A percentile compares a stretch with the other conserved stretches of the same genome.
phyloP scores from a whole-genome alignment of 1,140 invertebrate genomes.

The Drosophila miranda region DNA sequence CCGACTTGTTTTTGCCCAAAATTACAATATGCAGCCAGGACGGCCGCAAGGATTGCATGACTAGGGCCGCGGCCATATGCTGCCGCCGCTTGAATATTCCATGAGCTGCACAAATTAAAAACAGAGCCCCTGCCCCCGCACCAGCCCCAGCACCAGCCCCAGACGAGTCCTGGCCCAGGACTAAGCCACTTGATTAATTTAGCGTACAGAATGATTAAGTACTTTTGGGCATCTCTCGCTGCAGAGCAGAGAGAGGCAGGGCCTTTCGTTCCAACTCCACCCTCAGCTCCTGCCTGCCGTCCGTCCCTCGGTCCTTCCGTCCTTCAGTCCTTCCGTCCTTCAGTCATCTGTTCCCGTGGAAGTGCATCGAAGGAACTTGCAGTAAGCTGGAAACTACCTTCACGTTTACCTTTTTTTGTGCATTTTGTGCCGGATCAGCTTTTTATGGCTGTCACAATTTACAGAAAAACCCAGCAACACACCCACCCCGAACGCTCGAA shows the following conservation, averaged over 20 bases:
- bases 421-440: conserved; percentile 53
- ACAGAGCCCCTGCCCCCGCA: conserved; percentile 11
- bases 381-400: conserved; percentile 30
- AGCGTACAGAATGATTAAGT: conserved; percentile 81
- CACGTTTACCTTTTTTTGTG: conserved; percentile 39
- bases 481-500: conserved; percentile 9
- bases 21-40: conserved; percentile 56
- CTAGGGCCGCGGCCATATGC: conserved; percentile 56
- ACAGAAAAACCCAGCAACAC: conserved; percentile 37
- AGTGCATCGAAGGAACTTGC: conserved; percentile 47
- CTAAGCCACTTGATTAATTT: conserved; percentile 80
- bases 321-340: too few species aligned
- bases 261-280: too few species aligned
- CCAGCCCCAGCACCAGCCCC: too few species aligned
- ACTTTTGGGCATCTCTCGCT: conserved; percentile 64
- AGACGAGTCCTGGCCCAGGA: not conserved
- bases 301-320: too few species aligned
- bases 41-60: conserved; percentile 53
- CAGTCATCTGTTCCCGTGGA: conserved; percentile 34
- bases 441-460: conserved; percentile 60
- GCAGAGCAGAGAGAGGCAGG: too few species aligned
- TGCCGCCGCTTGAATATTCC: conserved; percentile 73
- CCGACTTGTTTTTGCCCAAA: conserved; percentile 72
- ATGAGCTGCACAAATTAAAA: conserved; percentile 78
- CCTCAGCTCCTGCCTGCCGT: too few species aligned